A percentile compares a stretch with the other conserved stretches of the same genome.
These are phyloP conservation scores for Pentalonia nigronervosa DNA, from an alignment of 1,140 invertebrate genomes.

Conservation along the genomic window DNA sequence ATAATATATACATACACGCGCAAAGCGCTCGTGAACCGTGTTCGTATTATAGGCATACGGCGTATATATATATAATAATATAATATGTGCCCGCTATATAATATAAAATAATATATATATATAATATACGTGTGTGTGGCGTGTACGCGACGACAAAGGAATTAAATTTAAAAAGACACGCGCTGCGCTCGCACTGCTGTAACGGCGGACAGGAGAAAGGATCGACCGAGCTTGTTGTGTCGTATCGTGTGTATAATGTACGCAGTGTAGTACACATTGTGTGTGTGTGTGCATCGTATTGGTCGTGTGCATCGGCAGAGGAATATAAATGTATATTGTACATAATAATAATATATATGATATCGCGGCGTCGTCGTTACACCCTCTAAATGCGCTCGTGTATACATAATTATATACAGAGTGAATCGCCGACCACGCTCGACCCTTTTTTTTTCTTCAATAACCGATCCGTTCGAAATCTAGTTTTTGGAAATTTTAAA, in stretches of 20 bases:
- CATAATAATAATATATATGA: background rate
- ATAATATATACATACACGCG: background rate
- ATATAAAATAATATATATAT: background rate
- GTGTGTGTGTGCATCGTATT: background rate
- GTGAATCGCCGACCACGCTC: too few species aligned
- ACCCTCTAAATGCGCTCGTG: background rate
- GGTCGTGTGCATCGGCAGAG: constrained; percentile 21
- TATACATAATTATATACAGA: background rate
- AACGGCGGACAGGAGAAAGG: constrained; percentile 28
- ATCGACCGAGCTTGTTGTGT: constrained; percentile 22
- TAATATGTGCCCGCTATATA: background rate
- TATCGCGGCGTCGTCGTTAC: background rate
- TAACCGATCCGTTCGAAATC: too few species aligned
- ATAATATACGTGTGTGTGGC: background rate
- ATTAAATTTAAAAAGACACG: constrained; percentile 47
- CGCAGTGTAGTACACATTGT: background rate
- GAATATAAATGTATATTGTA: background rate
- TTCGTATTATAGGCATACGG: background rate
- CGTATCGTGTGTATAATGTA: background rate
- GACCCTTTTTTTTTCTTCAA: too few species aligned
- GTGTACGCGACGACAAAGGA: constrained; percentile 11
- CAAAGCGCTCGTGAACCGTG: background rate
- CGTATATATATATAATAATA: background rate
- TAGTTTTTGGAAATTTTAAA: too few species aligned
- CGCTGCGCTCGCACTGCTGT: background rate